Evolutionary conservation across 2,888 invertebrate species (phyloP).

Genomic region (Pyrgus malvae): DNA sequence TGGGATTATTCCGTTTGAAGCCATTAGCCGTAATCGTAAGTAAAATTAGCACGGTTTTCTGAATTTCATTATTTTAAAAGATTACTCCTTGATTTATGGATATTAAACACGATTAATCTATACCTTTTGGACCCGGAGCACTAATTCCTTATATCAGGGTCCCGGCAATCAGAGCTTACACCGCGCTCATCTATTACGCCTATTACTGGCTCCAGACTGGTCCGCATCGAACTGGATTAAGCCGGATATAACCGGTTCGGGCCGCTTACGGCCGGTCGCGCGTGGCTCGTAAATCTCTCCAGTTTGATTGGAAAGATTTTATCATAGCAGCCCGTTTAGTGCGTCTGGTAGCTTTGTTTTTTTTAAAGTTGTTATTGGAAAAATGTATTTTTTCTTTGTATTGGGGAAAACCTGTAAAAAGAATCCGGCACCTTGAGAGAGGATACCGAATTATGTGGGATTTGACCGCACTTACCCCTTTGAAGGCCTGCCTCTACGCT

Average conservation of each 20-base stretch:
- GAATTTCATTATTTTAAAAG: background rate
- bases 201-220: constrained; percentile 31
- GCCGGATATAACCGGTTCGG: constrained; percentile 44
- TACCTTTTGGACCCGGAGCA: constrained; percentile 6
- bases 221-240: constrained; percentile 41
- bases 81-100: constrained; percentile 8
- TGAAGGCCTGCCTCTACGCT: too few relatives aligned
- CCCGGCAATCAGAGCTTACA: constrained; percentile 21
- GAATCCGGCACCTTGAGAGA: too few relatives aligned
- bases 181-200: constrained; percentile 26
- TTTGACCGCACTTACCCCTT: too few relatives aligned
- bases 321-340: constrained; percentile 22
- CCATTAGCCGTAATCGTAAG: background rate
- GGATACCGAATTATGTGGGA: too few relatives aligned
- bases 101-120: constrained; percentile 11
- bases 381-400: background rate
- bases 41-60: too few relatives aligned
- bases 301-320: constrained; percentile 28
- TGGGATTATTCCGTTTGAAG: too few relatives aligned
- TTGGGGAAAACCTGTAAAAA: too few relatives aligned
- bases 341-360: constrained; percentile 17
- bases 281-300: constrained; percentile 26
- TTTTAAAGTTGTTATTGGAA: background rate
- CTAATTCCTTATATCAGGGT: constrained; percentile 24
- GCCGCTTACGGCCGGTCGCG: constrained; percentile 38